phyloP scores from a whole-genome alignment of 2,113 vertebrate genomes.

The Calidris pygmaea region DNA sequence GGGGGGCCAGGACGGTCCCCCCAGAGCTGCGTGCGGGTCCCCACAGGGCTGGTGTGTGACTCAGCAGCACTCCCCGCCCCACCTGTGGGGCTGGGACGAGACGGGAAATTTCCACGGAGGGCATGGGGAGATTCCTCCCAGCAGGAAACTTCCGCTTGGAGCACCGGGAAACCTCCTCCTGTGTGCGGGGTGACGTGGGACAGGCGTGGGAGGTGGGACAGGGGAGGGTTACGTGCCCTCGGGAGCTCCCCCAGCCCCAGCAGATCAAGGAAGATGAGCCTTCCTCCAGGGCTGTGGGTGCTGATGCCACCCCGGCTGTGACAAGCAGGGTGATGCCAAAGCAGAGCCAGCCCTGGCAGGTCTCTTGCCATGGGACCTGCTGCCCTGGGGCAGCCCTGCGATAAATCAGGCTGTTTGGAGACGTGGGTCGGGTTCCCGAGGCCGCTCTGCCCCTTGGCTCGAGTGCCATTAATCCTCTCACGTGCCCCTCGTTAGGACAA shows the following conservation, averaged over 20 bases:
- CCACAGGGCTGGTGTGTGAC: rapidly evolving
- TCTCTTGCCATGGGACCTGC: rapidly evolving
- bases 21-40: rapidly evolving
- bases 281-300: rapidly evolving
- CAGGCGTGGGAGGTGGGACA: neutral
- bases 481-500: neutral
- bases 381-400: neutral
- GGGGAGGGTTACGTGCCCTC: neutral
- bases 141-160: conserved; percentile 35
- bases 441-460: neutral
- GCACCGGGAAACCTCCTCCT: neutral
- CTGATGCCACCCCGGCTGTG: neutral
- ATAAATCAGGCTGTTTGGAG: neutral
- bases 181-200: neutral
- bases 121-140: neutral
- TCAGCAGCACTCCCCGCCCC: neutral
- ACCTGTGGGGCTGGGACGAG: neutral
- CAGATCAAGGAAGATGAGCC: neutral
- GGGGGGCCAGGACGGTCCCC: neutral
- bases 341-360: rapidly evolving
- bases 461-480: neutral
- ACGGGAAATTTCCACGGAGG: neutral
- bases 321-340: neutral
- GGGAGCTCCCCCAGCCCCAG: neutral
- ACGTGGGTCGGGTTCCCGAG: neutral